These are phyloP conservation scores for Portevinia maculata DNA, from an alignment of 2,888 invertebrate species.

Conservation along the genomic window DNA sequence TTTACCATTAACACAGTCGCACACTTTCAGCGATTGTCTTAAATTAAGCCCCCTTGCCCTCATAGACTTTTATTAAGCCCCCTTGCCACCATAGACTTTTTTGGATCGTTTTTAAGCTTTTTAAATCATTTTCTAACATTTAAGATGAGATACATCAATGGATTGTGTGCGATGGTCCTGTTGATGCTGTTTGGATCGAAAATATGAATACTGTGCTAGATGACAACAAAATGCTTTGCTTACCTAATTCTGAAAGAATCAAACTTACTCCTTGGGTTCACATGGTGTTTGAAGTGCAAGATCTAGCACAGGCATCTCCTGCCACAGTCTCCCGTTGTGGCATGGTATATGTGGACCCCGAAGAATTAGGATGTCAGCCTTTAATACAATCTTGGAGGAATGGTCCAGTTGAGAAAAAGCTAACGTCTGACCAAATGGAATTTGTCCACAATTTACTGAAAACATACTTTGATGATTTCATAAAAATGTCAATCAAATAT, in stretches of 20 bases:
- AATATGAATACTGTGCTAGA: conserved; percentile 96
- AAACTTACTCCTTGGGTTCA: conserved; percentile 94
- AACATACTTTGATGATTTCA: conserved; percentile 86
- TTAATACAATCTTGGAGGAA: conserved; percentile 91
- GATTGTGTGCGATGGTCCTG: conserved; percentile 95
- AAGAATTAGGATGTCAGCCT: conserved; percentile 92
- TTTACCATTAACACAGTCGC: no score
- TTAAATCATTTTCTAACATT: conserved; percentile 76
- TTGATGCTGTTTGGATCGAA: conserved; percentile 97
- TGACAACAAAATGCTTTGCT: conserved; percentile 96
- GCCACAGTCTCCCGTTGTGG: conserved; percentile 93
- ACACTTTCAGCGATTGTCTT: no score
- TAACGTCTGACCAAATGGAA: conserved; percentile 84
- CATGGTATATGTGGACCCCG: conserved; percentile 95
- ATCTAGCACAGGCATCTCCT: conserved; percentile 94
- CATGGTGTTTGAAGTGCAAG: conserved; percentile 94
- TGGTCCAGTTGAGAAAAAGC: conserved; percentile 83
- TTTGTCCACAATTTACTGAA: conserved; percentile 88
- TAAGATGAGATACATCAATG: conserved; percentile 91
- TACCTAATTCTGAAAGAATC: conserved; percentile 95
- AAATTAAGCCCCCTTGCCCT: no score
- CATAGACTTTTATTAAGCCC: no score
- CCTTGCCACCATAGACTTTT: no score
- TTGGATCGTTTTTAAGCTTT: not conserved
- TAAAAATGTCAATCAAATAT: conserved; percentile 87